Conservation (phyloP, 1,140 invertebrate species). For the Helicoverpa armigera region DNA sequence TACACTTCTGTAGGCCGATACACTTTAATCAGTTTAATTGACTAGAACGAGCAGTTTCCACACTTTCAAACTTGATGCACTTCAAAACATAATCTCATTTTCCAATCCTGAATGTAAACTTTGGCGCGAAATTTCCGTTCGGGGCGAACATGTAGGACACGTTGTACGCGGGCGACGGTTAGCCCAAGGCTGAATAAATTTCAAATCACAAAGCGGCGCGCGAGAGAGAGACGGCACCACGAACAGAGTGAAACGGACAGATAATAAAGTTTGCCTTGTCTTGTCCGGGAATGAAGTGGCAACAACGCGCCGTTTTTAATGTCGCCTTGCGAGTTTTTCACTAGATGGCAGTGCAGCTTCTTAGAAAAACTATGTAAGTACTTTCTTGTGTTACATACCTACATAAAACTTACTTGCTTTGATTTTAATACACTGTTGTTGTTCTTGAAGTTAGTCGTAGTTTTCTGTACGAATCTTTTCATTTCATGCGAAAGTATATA, state of each 20-base stretch:
- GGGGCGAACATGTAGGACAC: constrained; percentile 57
- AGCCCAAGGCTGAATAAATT: constrained; percentile 68
- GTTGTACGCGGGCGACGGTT: constrained; percentile 72
- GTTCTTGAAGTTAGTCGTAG: not conserved
- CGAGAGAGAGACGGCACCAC: constrained; percentile 56
- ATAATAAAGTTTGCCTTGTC: constrained; percentile 59
- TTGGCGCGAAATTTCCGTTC: constrained; percentile 69
- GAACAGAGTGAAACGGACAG: constrained; percentile 42
- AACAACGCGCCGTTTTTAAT: constrained; percentile 57
- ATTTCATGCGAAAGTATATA: too few species aligned
- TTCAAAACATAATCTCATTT: constrained; percentile 65
- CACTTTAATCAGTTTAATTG: constrained; percentile 50
- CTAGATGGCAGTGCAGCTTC: constrained; percentile 59
- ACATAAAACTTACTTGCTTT: not conserved
- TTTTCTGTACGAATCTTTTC: not conserved
- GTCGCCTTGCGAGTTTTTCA: constrained; percentile 56
- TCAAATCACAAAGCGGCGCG: constrained; percentile 53
- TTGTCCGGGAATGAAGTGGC: constrained; percentile 58
- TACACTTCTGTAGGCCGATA: constrained; percentile 52
- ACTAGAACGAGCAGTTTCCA: constrained; percentile 51
- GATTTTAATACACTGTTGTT: not conserved
- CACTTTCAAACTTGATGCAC: constrained; percentile 57
- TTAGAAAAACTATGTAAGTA: constrained; percentile 26
- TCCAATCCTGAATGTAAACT: constrained; percentile 68
- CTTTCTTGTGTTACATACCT: not conserved